Percentiles rank a stretch among this genome's conserved stretches.
Evolutionary conservation across 2,797 vertebrate species (phyloP).

Genomic region (Brachymystax lenok): DNA sequence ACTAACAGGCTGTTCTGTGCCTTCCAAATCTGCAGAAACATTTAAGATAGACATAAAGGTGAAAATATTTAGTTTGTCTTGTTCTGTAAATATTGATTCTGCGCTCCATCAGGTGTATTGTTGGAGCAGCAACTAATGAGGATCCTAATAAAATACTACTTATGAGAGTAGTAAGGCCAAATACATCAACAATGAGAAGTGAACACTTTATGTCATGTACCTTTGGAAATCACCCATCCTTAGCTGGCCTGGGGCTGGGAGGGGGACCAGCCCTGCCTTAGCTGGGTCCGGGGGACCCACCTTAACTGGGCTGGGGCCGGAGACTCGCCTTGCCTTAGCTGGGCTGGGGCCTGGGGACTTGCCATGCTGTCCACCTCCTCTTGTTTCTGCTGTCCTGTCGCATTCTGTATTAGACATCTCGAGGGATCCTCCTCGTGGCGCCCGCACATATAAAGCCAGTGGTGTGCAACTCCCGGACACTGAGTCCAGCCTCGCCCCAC

Average conservation of each 20-base stretch:
- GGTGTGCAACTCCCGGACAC: slow-evolving; percentile 63
- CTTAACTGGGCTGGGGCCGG: no score
- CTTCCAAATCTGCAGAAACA: not conserved
- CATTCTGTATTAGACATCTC: slow-evolving; percentile 39
- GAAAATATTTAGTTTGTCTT: not conserved
- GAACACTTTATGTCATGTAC: not conserved
- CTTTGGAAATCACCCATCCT: not conserved
- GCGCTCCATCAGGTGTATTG: not conserved
- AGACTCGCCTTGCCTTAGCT: no score
- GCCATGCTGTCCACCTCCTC: not conserved
- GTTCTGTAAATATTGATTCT: not conserved
- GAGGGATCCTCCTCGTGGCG: slow-evolving; percentile 58
- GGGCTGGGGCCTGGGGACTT: no score
- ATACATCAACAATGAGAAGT: not conserved
- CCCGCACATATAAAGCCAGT: slow-evolving; percentile 63
- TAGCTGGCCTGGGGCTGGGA: not conserved
- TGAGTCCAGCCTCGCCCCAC: slow-evolving; percentile 54
- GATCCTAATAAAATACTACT: no score
- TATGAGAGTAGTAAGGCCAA: not conserved
- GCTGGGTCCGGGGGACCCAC: no score
- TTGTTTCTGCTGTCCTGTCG: slow-evolving; percentile 35
- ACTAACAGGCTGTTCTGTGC: not conserved
- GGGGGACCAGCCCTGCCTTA: no score
- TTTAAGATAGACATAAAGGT: not conserved
- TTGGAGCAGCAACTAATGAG: no score